Evolutionary conservation across 2,113 vertebrate genomes (phyloP), one percentile per base, ranked within the genome.

Genomic region (Pelodiscus sinensis): DNA sequence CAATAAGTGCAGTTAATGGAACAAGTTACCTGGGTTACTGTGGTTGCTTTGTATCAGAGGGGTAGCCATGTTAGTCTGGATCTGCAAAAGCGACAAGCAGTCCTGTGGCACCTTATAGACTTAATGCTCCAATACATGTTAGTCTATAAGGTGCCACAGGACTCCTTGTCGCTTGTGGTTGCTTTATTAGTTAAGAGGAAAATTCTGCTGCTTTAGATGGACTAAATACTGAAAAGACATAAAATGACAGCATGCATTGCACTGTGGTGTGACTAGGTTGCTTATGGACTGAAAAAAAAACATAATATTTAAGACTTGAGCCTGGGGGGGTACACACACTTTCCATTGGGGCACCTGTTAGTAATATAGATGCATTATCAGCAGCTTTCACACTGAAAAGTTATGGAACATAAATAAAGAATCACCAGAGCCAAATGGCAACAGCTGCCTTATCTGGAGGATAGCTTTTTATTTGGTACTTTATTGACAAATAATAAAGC

Each of bases 401-500:
- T 95, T 94, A 73, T 0, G 78, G 93, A 94, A 94, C 54, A 38
- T 92, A 95, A 93, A 86, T 94, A 94, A 83, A 95, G 54, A 55
- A 88, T 95, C 84, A 8, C 51, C 31, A 27, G 81, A 90, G 93
- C 93, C 94, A 97, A 95, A 92, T 95, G 92, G 93, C 86, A 96
- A 86, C 93, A 93, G 92, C 96, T 97, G 95, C 85, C 92, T 95
- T 97, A 94, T 97, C 96, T 97, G 75, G 96, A 97, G 89, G 88
- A 85, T 82, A 90, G 93, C 77, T 84, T 96, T 97, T 95, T 96
- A 96, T 97, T 95, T 97, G 86, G 38, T 92, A 77, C 90, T 97
- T 98, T 96, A 98, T 96, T 97, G 96, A 97, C 96, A 97, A 98
- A 97, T 97, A 96, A 97, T 97, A 97, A 97, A 97, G 89, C 68